Evolutionary conservation across 92 coral and sea anemone genomes (phyloP).

Genomic region (Zoanthus solanderi): DNA sequence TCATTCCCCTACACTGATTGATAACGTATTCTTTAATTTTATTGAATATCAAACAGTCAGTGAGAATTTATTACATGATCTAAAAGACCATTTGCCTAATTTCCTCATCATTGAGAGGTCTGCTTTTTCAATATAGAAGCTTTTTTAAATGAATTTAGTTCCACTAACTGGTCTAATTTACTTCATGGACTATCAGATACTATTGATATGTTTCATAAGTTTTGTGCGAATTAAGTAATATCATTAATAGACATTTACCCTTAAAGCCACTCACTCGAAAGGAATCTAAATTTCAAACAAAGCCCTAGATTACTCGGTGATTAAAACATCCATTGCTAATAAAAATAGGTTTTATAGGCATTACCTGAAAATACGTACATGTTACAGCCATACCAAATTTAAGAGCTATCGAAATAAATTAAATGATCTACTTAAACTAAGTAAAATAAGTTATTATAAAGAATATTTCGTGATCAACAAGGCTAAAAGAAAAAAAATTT

Average conservation of each 20-base stretch:
- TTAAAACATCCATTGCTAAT: constrained; percentile 42
- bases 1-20: background rate
- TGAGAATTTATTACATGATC: background rate
- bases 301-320: constrained; percentile 44
- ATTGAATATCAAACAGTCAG: constrained; percentile 9
- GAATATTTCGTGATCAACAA: too few species aligned
- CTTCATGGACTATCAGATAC: constrained; percentile 4
- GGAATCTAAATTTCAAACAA: constrained; percentile 25
- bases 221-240: constrained; percentile 8
- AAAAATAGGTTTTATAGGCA: constrained; percentile 55
- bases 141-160: constrained; percentile 10
- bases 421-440: constrained; percentile 13
- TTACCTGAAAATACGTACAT: constrained; percentile 37
- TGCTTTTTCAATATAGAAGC: constrained; percentile 10
- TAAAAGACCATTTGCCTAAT: constrained; percentile 28
- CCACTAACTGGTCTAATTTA: constrained; percentile 8
- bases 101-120: constrained; percentile 39
- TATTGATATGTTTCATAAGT: constrained; percentile 31
- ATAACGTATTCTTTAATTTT: background rate
- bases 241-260: constrained; percentile 51
- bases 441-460: constrained; percentile 3
- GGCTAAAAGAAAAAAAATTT: constrained; percentile 1
- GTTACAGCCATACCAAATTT: background rate
- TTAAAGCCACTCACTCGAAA: constrained; percentile 41
- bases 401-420: too few species aligned